Evolutionary conservation across 2,888 invertebrate species (phyloP), one percentile per base, ranked within the genome.

Genomic region (Chrysomela aeneicollis): DNA sequence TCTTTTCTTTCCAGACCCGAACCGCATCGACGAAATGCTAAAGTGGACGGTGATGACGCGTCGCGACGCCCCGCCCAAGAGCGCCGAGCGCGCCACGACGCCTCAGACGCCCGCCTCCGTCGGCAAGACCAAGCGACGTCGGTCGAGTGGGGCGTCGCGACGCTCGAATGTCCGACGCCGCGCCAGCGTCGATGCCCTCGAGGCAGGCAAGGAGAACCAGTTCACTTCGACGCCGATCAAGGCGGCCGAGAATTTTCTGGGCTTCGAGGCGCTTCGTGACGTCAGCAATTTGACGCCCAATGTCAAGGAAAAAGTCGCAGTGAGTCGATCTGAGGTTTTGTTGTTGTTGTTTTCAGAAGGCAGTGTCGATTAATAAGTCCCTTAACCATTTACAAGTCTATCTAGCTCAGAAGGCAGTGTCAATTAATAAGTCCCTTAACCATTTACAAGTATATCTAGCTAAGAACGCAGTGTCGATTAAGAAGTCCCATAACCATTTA

Each of bases 231-330:
- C 87, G 2, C 87, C 87, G 21, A 86, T 86, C 63, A 88, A 87
- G 78, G 78, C 79, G 12, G 64, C 74, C 6, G 76, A 83, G 21
- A 76, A 76, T 46, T 62, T 59, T 26, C 15, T 69, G 15, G 77
- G 73, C 42, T 73, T 72, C 26, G 87, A 86, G 70, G 84, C 84
- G 9, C 79, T 88, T 0, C 85, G 87, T 78, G 88, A 88, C 76
- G 86, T 88, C 8, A 88, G 88, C 74, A 88, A 88, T 73, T 83
- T 88, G n/a, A 87, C 88, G 2, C 87, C 88, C 0, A 87, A 82
- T 17, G 5, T 61, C 30, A 80, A 84, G 10, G 63, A 61, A 2
- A 42, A 15, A 3, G 15, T 42, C 42, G 6, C n/a, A 15, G 66
- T 66, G 47, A 62, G 53, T 52, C 42, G 35, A 1, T 32, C 15